Base-by-base conservation (phyloP, 2,888 invertebrate species). In the Agrotis exclamationis region DNA sequence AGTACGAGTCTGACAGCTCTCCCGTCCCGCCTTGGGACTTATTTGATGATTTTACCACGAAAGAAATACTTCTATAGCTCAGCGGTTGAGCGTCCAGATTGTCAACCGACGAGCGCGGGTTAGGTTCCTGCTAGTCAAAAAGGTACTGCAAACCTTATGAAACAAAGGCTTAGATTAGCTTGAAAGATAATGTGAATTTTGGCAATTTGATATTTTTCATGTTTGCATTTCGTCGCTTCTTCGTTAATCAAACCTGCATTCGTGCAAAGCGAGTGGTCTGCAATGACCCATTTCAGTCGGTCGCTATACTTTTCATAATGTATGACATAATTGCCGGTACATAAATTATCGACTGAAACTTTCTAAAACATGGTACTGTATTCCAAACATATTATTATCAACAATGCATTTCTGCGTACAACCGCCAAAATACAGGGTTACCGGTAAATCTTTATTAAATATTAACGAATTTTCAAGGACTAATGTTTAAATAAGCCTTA, bases 391-490 rank as follows among this genome's bases (percentile, higher is more conserved):
- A 13, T 39, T 7, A 62, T 33, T 44, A 39, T 11, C 2, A 11
- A 53, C 22, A 48, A n/a, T 80, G 76, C 62, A 76, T 80, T 80
- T 76, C 76, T 44, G 50, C 24, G 57, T 62, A 54, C n/a, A 28
- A 24, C 53, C 24, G 45, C 68, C 45, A 80, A 76, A 80, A 67
- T 54, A 76, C 28, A 51, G 50, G 62, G 62, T 24, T 47, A 20
- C 33, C 48, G 62, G n/a, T 45, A 50, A 62, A 80, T 20, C 18
- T 48, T 28, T 3, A 68, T 81, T 53, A 70, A 77, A 70, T 81
- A 77, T 80, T 76, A 44, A 77, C 47, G 24, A 18, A 56, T 76
- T 22, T 45, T 51, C 78, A 82, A 79, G 82, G 82, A 66, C 77
- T 47, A 48, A 53, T 13, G 16, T n/a, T 51, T 47, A 58, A 63